Evolutionary conservation across 2,113 vertebrate species (phyloP), one percentile per base, ranked within the genome.

Genomic region (Mellivora capensis): DNA sequence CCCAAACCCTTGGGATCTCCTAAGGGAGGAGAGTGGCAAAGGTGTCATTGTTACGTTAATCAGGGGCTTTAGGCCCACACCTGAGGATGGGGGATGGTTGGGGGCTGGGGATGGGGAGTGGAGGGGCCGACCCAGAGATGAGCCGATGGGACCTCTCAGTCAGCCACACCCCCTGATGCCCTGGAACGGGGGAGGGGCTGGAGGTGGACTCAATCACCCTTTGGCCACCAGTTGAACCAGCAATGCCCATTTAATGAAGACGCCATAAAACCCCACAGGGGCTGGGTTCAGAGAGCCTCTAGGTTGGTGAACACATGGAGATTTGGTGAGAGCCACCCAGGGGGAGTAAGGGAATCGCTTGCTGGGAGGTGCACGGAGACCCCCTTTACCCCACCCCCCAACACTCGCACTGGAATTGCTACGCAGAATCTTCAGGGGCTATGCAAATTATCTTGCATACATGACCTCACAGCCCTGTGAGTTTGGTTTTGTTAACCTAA

Each of bases 361-460:
- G 57, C 29, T 13, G 6, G 44, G 20, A 20, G 47, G 37, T 57
- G 11, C 1, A 37, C 6, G 44, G 25, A 9, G 37, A 29, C 34
- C 31, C 10, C 31, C 42, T 1, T 18, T 8, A 0, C 34, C 5
- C 31, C 27, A 9, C 3, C 7, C 74, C 42, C 14, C 42, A 13
- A 57, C 23, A 29, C 39, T 42, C 23, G 2, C 37, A 4, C 20
- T 0, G 17, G 4, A 37, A 14, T 0, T 29, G 54, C 34, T 25
- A 4, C 25, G 69, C 54, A 18, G 54, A 23, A 52, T 49, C 15
- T 52, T 9, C 54, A 21, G 15, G 34, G 6, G 21, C 7, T 27
- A 1, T 23, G 29, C 7, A 3, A 27, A 3, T 2, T 1, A 6
- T 25, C 80, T 47, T 64, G 14, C 21, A 39, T 9, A 0, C 1